These are phyloP conservation scores for Dendrophyllia cribrosa DNA, from an alignment of 64 coral and sea anemone species.

Conservation along the genomic window DNA sequence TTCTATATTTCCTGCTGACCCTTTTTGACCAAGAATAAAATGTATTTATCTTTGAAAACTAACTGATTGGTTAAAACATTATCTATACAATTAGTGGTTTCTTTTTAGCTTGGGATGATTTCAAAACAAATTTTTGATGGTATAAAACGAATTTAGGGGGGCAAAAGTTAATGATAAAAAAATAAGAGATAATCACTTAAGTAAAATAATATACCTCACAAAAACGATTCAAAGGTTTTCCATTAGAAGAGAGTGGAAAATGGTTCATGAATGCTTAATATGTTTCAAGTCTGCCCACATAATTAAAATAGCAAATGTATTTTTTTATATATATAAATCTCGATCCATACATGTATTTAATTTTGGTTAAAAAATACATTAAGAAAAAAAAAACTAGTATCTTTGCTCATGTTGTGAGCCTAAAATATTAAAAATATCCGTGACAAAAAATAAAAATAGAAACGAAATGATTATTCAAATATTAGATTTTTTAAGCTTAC, in stretches of 20 bases:
- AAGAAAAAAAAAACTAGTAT: too few relatives aligned
- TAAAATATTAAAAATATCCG: background rate
- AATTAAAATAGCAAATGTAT: too few relatives aligned
- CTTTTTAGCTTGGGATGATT: background rate
- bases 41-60: background rate
- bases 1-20: background rate
- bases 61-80: background rate
- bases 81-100: background rate
- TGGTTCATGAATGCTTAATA: background rate
- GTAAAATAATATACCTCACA: background rate
- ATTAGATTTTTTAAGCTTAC: too few relatives aligned
- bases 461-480: background rate
- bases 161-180: slow-evolving; percentile 22
- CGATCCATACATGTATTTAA: background rate
- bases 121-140: slow-evolving; percentile 37
- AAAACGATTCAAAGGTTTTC: slow-evolving; percentile 7
- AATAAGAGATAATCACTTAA: background rate
- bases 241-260: slow-evolving; percentile 12
- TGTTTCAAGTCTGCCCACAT: background rate
- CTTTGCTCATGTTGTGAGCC: background rate
- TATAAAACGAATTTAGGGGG: background rate
- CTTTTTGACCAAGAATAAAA: background rate
- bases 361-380: background rate
- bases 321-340: too few relatives aligned
- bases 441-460: background rate